Base-by-base conservation (phyloP, 2,113 vertebrate genomes). In the Trachemys scripta region DNA sequence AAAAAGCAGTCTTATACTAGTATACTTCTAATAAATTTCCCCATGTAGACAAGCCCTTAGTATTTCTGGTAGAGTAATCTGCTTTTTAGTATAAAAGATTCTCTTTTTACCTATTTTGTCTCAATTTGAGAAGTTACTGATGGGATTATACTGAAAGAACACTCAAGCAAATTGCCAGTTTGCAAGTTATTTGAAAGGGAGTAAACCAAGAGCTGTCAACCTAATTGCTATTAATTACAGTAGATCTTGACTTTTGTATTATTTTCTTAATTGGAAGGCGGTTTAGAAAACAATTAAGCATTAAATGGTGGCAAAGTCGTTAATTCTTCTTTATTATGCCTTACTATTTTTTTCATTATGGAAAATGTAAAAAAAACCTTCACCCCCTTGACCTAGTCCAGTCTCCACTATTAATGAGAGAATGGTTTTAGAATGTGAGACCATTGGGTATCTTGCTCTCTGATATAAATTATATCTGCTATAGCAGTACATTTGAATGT, bases 201-300 rank as follows among this genome's bases (percentile, higher is more conserved):
- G 16, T 54, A 72, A 85, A 85, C 84, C 31, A 54, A 86, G 59
- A 86, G 57, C 27, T 72, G 84, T 69, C 62, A 75, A 19, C 31
- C 65, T 91, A 86, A 91, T 57, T 49, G 35, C 59, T 69, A 47
- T 80, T 81, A 81, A 72, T 91, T 86, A 86, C 11, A 80, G 11
- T 20, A 65, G 62, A 86, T 54, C 72, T 81, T 81, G 59, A 81
- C 59, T 86, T 86, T 62, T 91, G 59, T 35, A 47, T 91, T 75
- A 29, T 81, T 82, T 86, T 86, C 22, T 31, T 86, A 42, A 78
- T 79, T 86, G 79, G 50, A 29, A 54, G 47, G 42, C 62, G 75
- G 57, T 75, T 86, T 81, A 50, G 84, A 75, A 91, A 91, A 86
- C 84, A 86, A 86, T 81, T 72, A 81, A 62, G 75, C 83, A 80